Conservation (phyloP, 2,797 vertebrate species). For the Molossus alvarezi region DNA sequence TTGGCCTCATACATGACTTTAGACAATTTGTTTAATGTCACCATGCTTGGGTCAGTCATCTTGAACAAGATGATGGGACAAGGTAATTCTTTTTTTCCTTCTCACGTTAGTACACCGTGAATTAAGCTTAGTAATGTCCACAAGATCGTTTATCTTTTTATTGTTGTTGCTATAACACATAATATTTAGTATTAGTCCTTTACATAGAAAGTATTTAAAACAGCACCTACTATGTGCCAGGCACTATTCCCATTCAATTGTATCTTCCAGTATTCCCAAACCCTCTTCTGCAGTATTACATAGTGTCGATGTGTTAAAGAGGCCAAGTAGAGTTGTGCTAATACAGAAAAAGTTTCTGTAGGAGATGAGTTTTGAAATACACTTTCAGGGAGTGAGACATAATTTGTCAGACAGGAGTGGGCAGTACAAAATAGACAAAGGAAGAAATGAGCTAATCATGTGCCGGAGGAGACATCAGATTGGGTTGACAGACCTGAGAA, state of each 20-base stretch:
- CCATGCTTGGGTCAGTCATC: not conserved
- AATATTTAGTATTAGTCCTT: constrained; percentile 46
- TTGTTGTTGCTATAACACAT: not conserved
- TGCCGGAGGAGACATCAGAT: not conserved
- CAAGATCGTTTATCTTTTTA: not conserved
- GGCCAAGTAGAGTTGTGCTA: not conserved
- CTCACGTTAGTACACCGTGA: not conserved
- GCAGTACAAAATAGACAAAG: not conserved
- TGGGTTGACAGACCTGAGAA: not conserved
- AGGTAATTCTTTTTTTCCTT: not conserved
- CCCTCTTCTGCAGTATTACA: not conserved
- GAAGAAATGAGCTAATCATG: not conserved
- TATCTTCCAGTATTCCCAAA: not conserved
- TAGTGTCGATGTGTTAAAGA: not conserved
- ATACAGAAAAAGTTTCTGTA: not conserved
- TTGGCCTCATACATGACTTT: not conserved
- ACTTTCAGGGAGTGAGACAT: not conserved
- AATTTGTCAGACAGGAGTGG: not conserved
- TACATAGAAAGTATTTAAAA: not conserved
- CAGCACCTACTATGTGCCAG: not conserved
- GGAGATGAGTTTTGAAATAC: constrained; percentile 20
- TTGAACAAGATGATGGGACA: not conserved
- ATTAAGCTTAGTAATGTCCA: not conserved
- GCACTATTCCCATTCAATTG: not conserved
- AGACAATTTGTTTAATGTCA: constrained; percentile 6